Base-by-base conservation (phyloP, 2,888 invertebrate species). In the Cephus runcator region DNA sequence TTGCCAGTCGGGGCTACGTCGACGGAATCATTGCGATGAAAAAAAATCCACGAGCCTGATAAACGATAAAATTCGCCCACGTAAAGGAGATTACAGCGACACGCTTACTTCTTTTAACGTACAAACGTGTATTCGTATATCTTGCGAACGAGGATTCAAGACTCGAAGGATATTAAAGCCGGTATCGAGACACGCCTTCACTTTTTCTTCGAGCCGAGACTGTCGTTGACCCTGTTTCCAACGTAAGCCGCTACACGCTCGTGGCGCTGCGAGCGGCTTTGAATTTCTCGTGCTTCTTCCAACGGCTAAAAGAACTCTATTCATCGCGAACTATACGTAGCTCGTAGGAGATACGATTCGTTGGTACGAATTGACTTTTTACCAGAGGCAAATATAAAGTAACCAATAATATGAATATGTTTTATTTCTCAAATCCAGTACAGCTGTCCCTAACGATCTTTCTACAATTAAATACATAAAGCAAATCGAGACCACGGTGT, bases 181-280 rank as follows among this genome's bases (percentile, higher is more conserved):
- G 71, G 1, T 31, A 71, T 34, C 71, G 31, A 12, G 71, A 33
- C 31, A 31, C 71, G 71, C 71, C 31, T 31, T 71, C 71, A 12
- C 31, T 71, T 71, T 71, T 71, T 71, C 34, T 71, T 71, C n/a
- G 9, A 71, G 34, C 12, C 71, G 71, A 12, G 31, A 31, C 71
- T 71, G 71, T 31, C 71, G 71, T 33, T 71, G 71, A 71, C 71
- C 31, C 12, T 71, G 71, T 71, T 71, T 71, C 71, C 71, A 31
- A 71, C 33, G 71, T 71, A 71, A 71, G 71, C 56, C 56, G 23
- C 56, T 23, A 56, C 9, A 9, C 56, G 56, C 23, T 56, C 23
- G 56, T 56, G 56, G 56, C 56, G 56, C 56, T 56, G 56, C 71
- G 71, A 71, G 31, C 56, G 9, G 56, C 56, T 56, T 23, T 56